Base-by-base conservation (phyloP, 2,113 vertebrate species). In the Smithornis capensis region DNA sequence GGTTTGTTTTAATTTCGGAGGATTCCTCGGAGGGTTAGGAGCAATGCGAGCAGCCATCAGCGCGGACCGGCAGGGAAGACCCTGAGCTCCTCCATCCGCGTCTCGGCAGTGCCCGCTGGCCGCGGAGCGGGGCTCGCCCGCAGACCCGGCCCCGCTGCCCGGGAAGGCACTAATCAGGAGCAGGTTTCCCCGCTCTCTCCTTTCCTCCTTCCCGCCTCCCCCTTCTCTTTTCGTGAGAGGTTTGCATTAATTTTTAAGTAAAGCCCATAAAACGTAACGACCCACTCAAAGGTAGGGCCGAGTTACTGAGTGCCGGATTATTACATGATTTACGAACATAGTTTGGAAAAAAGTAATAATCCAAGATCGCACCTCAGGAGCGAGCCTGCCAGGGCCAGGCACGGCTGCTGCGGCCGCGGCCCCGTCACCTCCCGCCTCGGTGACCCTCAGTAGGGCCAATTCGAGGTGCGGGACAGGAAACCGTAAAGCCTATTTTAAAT, bases 161-260 rank as follows among this genome's bases (percentile, higher is more conserved):
- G 76, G 65, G 56, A 87, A 92, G 44, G 65, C 62, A 21, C 55
- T 95, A 97, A 96, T 95, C 83, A 97, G 83, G 86, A 94, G 93
- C 96, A 96, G 93, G 50, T 89, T 95, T 92, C 62, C 63, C 44
- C 19, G 3, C 70, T 94, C 64, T 8, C 74, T 65, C 14, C 59
- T 91, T 87, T 31, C 59, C 45, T 50, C n/a, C 27, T 40, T 19
- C 24, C 25, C 13, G 5, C 75, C 74, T 38, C 21, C 27, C 31
- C 33, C 27, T 24, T 64, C 64, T 83, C 78, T 49, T 95, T 96
- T 97, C 95, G 95, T 96, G 95, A 97, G 95, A 95, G 86, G 92
- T 95, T 97, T 97, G 96, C 95, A 97, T 97, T 96, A 95, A 93
- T 96, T 96, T 96, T 94, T 95, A 95, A 94, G 94, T 94, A 91